Base-by-base conservation (phyloP, 2,797 vertebrate species). In the Artibeus lituratus region DNA sequence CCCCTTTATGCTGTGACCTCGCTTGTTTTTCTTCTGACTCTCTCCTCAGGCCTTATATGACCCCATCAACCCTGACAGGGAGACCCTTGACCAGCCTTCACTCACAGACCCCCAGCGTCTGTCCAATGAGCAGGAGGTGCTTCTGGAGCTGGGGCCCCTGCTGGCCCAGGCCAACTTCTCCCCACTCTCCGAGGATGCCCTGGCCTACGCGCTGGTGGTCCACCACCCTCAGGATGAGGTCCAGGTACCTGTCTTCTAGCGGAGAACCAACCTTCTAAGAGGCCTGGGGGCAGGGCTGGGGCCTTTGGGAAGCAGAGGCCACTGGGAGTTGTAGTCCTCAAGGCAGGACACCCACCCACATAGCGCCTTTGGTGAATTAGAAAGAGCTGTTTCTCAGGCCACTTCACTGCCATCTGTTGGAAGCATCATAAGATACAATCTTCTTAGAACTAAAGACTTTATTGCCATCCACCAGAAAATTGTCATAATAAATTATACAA, bases 81-180 rank as follows among this genome's bases (percentile, higher is more conserved):
- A 98, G 81, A 98, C 98, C 12, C 83, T 98, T 0, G 95, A 98
- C 21, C 96, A 98, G 69, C 95, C 96, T 1, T 96, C 74, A 0
- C 97, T 98, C 24, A 96, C 96, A 0, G 97, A 98, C 11, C 59
- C 94, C 0, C 97, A 98, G 89, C 98, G 97, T 26, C 94, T 98
- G 72, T 92, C 92, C 69, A 98, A 87, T 0, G 98, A 98, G 88
- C 96, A 97, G 85, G 96, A 98, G 9, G 97, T 98, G 44, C 96
- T 98, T 11, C 91, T 15, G 37, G 97, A 86, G 3, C 93, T 98
- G 95, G 93, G 97, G 57, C 98, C 97, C 4, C 87, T 98, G 42
- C 83, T 98, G 94, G 97, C 97, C 51, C 98, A 98, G 90, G 98
- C 97, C 84, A 98, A 98, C 95, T 98, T 98, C 96, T 98, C 98